Conservation (phyloP, 2,113 vertebrate genomes). For the Xenus cinereus region DNA sequence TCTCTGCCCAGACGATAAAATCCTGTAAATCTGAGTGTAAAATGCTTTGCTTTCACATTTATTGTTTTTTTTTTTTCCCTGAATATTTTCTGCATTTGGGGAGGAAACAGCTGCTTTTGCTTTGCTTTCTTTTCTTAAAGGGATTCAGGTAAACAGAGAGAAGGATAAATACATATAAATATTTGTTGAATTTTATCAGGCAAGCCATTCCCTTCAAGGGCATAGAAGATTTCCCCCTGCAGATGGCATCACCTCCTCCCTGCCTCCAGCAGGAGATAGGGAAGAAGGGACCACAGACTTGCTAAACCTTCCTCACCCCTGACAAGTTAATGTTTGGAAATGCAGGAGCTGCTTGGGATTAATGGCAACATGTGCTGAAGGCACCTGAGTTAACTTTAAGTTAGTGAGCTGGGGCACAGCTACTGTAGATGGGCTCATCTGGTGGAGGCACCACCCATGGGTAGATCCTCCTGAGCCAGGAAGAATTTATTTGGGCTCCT, state of each 20-base stretch:
- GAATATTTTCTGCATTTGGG: neutral
- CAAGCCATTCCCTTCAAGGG: neutral
- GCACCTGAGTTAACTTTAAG: neutral
- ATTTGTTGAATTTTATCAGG: neutral
- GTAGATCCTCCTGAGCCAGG: neutral
- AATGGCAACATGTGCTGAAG: fast-evolving
- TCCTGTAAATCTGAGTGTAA: neutral
- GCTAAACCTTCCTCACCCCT: neutral
- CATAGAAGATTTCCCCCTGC: neutral
- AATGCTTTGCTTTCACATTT: neutral
- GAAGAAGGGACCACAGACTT: neutral
- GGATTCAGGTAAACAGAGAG: neutral
- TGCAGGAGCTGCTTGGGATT: neutral
- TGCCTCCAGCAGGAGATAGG: neutral
- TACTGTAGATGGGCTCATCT: fast-evolving
- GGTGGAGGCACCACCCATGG: fast-evolving
- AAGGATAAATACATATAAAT: neutral
- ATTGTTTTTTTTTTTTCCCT: neutral
- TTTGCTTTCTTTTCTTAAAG: neutral
- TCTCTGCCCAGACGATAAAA: neutral
- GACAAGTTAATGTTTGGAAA: neutral
- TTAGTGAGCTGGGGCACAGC: neutral
- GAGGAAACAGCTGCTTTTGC: neutral
- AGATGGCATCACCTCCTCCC: neutral
- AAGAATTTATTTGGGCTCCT: fast-evolving